Evolutionary conservation across 2,888 invertebrate species (phyloP).

Genomic region (Mylabris sibirica): DNA sequence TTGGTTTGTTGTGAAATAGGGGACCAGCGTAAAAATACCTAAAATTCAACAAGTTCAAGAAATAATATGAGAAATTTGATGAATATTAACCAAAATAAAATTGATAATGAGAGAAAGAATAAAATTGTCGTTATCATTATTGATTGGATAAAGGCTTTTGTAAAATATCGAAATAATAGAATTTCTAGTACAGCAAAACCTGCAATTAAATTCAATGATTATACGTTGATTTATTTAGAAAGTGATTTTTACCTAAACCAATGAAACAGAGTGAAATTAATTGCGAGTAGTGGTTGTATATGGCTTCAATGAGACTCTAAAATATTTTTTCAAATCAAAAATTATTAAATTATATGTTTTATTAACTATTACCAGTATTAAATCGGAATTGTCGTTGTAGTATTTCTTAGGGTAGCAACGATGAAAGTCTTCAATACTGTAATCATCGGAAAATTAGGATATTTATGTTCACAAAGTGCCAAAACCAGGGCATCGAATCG

Average conservation of each 20-base stretch:
- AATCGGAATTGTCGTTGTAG: not conserved
- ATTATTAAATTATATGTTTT: not conserved
- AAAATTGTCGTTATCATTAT: constrained; percentile 16
- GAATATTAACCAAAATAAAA: constrained; percentile 17
- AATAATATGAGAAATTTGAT: not conserved
- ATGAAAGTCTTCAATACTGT: not conserved
- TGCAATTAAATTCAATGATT: not conserved
- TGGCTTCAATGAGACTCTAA: not conserved
- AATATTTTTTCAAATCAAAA: not conserved
- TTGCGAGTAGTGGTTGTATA: not conserved
- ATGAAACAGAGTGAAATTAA: constrained; percentile 15
- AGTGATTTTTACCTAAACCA: constrained; percentile 17
- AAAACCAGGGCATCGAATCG: too few species aligned
- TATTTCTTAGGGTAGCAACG: not conserved
- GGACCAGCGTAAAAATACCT: constrained; percentile 20
- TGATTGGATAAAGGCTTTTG: not conserved
- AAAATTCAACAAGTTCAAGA: constrained; percentile 7
- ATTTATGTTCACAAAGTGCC: too few species aligned
- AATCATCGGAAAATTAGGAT: not conserved
- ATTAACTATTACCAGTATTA: not conserved
- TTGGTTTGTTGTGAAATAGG: not conserved
- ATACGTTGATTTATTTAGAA: not conserved
- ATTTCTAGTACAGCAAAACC: constrained; percentile 13
- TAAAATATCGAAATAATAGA: constrained; percentile 19
- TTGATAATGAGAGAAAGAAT: constrained; percentile 15